Conservation (phyloP, 2,888 invertebrate species). For the Gymnoscelis rufifasciata region DNA sequence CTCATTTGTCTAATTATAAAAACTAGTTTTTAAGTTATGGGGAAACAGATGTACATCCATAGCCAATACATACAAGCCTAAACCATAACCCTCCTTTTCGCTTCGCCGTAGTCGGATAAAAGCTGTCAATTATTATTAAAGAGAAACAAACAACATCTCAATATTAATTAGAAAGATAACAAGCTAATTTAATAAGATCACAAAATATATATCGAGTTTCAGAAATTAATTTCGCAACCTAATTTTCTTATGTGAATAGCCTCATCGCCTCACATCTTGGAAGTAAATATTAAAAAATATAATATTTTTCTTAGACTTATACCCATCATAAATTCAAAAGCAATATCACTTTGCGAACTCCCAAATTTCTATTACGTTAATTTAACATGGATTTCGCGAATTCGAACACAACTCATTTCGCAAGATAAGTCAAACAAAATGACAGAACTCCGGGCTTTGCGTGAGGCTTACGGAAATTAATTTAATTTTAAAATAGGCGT, state of each 20-base stretch:
- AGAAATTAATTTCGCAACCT: too few relatives aligned
- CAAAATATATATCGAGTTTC: too few relatives aligned
- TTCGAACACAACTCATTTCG: slow-evolving; percentile 16
- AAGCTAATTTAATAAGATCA: too few relatives aligned
- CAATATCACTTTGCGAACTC: slow-evolving; percentile 8
- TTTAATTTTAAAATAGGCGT: background rate
- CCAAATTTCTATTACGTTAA: slow-evolving; percentile 6
- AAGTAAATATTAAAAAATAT: background rate
- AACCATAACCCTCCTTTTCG: too few relatives aligned
- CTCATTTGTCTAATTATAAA: too few relatives aligned
- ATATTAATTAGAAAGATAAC: too few relatives aligned
- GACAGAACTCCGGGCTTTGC: slow-evolving; percentile 14
- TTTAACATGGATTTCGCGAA: slow-evolving; percentile 14
- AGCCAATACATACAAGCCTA: too few relatives aligned
- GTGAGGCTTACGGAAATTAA: slow-evolving; percentile 23
- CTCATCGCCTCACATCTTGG: background rate
- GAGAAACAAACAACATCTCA: too few relatives aligned
- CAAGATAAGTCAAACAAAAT: slow-evolving; percentile 22
- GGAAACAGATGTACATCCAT: too few relatives aligned
- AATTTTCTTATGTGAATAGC: background rate
- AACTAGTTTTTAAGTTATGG: too few relatives aligned
- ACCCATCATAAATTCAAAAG: slow-evolving; percentile 1
- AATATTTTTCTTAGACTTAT: background rate
- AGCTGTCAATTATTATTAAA: too few relatives aligned
- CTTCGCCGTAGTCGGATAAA: too few relatives aligned